These are phyloP conservation scores for Isaurus tuberculatus DNA, from an alignment of 92 coral and sea anemone genomes.

Conservation along the genomic window DNA sequence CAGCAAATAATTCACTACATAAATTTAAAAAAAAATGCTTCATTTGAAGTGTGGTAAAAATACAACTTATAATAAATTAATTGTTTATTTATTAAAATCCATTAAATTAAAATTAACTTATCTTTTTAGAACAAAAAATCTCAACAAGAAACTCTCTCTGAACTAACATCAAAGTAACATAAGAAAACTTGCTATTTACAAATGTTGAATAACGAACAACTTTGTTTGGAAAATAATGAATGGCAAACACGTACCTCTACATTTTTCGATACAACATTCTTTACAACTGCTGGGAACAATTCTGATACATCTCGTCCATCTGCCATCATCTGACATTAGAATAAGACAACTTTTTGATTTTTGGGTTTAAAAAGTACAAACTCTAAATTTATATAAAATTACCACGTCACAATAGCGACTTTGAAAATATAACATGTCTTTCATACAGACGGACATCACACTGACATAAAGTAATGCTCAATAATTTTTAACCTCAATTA, in stretches of 20 bases:
- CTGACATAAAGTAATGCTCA: slow-evolving; percentile 24
- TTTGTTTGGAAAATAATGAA: neutral
- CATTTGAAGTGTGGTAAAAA: slow-evolving; percentile 9
- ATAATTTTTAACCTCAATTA: neutral
- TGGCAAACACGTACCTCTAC: slow-evolving; percentile 69
- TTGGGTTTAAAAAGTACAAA: neutral
- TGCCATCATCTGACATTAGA: slow-evolving; percentile 77
- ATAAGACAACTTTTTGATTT: slow-evolving; percentile 1
- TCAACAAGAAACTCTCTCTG: neutral
- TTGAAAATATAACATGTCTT: neutral
- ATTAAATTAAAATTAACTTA: neutral
- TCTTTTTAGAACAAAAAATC: neutral
- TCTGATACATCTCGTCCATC: slow-evolving; percentile 95
- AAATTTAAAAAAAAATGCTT: no score
- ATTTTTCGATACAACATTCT: slow-evolving; percentile 97
- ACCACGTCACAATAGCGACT: slow-evolving; percentile 39
- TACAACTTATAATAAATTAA: neutral
- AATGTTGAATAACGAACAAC: neutral
- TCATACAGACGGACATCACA: neutral
- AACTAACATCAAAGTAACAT: neutral
- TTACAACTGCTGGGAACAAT: slow-evolving; percentile 93
- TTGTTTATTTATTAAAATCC: neutral
- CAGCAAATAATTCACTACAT: no score
- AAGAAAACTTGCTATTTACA: neutral
- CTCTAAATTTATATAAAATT: neutral